These are phyloP conservation scores for Leptarthrus brevirostris DNA, from an alignment of 2,888 invertebrate species.

Conservation along the genomic window DNA sequence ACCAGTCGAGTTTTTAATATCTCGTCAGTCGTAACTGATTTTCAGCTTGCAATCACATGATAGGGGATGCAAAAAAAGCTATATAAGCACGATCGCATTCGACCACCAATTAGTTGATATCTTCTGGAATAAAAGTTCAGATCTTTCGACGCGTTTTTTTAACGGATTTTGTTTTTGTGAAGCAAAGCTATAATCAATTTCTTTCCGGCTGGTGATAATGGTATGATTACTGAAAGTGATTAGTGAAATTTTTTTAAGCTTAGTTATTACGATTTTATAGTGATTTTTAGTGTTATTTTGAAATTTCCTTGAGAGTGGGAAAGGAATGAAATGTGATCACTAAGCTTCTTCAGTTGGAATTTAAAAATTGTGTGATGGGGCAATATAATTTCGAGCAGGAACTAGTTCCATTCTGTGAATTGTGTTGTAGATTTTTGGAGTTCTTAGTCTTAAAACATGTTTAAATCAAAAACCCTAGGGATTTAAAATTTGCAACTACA, in stretches of 20 bases:
- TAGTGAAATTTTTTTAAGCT: neutral
- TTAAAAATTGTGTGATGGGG: no score
- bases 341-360: no score
- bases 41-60: constrained; percentile 22
- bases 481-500: no score
- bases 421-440: no score
- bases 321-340: no score
- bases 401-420: no score
- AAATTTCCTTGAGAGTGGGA: no score
- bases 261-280: neutral
- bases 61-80: neutral
- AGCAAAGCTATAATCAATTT: neutral
- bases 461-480: no score
- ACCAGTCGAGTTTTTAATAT: neutral
- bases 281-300: neutral
- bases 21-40: constrained; percentile 13
- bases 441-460: no score
- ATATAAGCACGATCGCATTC: neutral
- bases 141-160: neutral
- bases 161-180: constrained; percentile 16
- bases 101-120: constrained; percentile 8
- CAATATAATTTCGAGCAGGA: no score
- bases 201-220: constrained; percentile 33
- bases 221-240: constrained; percentile 8
- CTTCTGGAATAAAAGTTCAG: neutral